Percentiles rank a stretch among this genome's conserved stretches.
phyloP scores from a whole-genome alignment of 2,797 vertebrate genomes.

The Fratercula arctica region DNA sequence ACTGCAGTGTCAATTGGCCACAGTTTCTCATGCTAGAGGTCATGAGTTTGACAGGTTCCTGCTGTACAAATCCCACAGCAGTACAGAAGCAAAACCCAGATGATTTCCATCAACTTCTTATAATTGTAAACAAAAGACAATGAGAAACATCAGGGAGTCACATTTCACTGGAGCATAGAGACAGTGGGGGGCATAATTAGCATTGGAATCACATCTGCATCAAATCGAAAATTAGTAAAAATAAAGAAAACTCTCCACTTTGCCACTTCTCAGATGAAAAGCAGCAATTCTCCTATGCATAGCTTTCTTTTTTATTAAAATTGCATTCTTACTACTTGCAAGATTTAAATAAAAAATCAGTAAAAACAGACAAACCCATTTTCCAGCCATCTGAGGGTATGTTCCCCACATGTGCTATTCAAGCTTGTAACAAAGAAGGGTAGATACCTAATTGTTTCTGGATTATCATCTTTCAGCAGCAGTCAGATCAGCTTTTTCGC shows the following conservation, averaged over 20 bases:
- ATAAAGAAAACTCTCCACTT: conserved; percentile 58
- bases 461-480: neutral
- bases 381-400: neutral
- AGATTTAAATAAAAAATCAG: conserved; percentile 39
- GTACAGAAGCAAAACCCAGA: conserved; percentile 58
- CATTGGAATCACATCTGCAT: conserved; percentile 62
- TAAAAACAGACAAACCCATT: conserved; percentile 25
- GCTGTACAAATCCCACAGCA: conserved; percentile 57
- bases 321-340: conserved; percentile 19
- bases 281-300: neutral
- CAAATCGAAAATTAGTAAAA: conserved; percentile 64
- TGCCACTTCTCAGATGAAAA: conserved; percentile 40
- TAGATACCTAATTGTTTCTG: neutral
- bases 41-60: conserved; percentile 59
- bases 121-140: conserved; percentile 70
- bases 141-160: conserved; percentile 71
- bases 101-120: conserved; percentile 65
- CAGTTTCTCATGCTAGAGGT: neutral
- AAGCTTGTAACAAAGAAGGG: conserved; percentile 6
- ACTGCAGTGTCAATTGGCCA: neutral
- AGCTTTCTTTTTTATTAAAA: conserved; percentile 49
- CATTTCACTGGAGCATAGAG: conserved; percentile 59
- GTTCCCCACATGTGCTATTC: neutral
- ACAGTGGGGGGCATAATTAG: conserved; percentile 64
- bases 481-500: neutral